Evolutionary conservation across 2,888 invertebrate species (phyloP).

Genomic region (Ypsolopha sequella): DNA sequence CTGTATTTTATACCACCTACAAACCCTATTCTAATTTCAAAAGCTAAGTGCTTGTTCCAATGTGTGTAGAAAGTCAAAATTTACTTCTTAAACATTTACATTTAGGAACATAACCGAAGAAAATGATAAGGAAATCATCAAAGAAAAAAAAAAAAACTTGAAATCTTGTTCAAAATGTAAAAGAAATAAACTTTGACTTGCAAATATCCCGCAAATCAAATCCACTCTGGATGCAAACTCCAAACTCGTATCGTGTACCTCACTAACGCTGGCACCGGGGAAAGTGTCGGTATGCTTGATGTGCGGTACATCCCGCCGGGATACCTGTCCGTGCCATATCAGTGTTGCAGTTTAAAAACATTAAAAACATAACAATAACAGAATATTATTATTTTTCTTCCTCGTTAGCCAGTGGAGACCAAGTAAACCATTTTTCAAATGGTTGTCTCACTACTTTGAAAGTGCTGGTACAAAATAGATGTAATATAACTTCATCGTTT

Average conservation of each 20-base stretch:
- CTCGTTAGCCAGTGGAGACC: too few relatives aligned
- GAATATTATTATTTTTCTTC: background rate
- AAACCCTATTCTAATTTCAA: background rate
- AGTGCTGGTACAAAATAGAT: background rate
- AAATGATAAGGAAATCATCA: too few relatives aligned
- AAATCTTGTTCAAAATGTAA: background rate
- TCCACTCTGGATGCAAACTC: constrained; percentile 4
- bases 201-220: background rate
- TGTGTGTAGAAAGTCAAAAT: background rate
- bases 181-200: constrained; percentile 2
- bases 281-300: constrained; percentile 90
- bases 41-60: background rate
- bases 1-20: background rate
- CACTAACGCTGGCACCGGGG: constrained; percentile 77
- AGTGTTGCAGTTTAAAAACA: background rate
- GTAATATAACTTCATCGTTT: too few relatives aligned
- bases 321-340: constrained; percentile 57
- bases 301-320: constrained; percentile 87
- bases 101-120: too few relatives aligned
- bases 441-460: background rate
- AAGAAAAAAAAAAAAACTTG: too few relatives aligned
- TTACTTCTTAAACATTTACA: background rate
- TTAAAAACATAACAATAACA: background rate
- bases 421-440: background rate
- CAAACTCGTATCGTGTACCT: constrained; percentile 66